These are phyloP conservation scores for Mantis religiosa DNA, from an alignment of 2,888 invertebrate genomes.

Conservation along the genomic window DNA sequence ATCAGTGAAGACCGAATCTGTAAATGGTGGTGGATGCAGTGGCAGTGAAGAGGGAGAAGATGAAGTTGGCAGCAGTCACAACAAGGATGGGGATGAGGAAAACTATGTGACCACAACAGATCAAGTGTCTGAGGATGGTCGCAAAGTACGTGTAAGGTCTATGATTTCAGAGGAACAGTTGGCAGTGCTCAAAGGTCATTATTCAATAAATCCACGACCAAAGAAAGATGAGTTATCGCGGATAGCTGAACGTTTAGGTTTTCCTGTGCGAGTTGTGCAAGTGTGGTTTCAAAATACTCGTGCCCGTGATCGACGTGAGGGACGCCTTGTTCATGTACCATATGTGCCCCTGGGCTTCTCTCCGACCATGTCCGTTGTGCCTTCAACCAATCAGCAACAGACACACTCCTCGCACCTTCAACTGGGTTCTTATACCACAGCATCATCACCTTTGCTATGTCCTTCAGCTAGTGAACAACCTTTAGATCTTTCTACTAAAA, in stretches of 20 bases:
- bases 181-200: conserved; percentile 81
- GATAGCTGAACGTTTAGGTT: conserved; percentile 74
- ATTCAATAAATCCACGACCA: conserved; percentile 85
- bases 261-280: conserved; percentile 77
- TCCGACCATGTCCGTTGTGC: conserved; percentile 21
- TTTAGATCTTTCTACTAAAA: conserved; percentile 84
- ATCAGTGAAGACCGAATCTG: conserved; percentile 46
- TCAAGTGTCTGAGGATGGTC: conserved; percentile 51
- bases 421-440: not conserved
- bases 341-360: conserved; percentile 42
- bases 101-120: conserved; percentile 34
- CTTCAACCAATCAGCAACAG: conserved; percentile 25
- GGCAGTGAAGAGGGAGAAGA: conserved; percentile 59
- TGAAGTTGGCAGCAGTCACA: conserved; percentile 41
- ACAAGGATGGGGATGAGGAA: conserved; percentile 38
- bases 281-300: conserved; percentile 97
- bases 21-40: conserved; percentile 52
- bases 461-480: conserved; percentile 63
- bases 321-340: conserved; percentile 49
- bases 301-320: conserved; percentile 78
- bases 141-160: conserved; percentile 87
- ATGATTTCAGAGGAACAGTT: conserved; percentile 93
- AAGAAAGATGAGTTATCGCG: conserved; percentile 88
- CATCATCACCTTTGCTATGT: conserved; percentile 8
- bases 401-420: conserved; percentile 21